Percentiles rank a stretch among this genome's conserved stretches.
These are phyloP conservation scores for Arizona elegans DNA, from an alignment of 2,113 vertebrate genomes.

Conservation along the genomic window DNA sequence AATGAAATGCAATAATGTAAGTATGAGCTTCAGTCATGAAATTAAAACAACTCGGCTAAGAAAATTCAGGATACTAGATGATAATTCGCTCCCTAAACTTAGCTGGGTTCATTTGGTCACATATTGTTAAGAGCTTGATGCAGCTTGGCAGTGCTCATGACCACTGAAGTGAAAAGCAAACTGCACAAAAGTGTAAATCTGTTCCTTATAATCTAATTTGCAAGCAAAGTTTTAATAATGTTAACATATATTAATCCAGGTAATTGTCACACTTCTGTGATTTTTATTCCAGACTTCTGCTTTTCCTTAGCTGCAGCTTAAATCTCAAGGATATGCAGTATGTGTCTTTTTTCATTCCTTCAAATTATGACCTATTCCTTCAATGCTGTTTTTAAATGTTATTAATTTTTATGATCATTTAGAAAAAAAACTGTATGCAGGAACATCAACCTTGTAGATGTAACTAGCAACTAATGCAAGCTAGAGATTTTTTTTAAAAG, in stretches of 20 bases:
- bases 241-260: neutral
- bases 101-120: neutral
- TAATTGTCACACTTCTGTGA: neutral
- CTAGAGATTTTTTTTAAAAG: neutral
- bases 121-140: neutral
- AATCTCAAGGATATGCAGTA: neutral
- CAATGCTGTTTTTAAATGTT: neutral
- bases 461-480: neutral
- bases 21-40: neutral
- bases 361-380: slow-evolving; percentile 10
- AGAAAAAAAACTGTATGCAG: neutral
- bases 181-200: slow-evolving; percentile 17
- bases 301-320: neutral
- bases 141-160: neutral
- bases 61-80: neutral
- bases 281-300: neutral
- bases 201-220: slow-evolving; percentile 32
- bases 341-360: neutral
- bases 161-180: slow-evolving; percentile 33
- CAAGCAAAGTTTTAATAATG: slow-evolving; percentile 1
- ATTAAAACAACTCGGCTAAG: slow-evolving; percentile 14
- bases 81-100: slow-evolving; percentile 22
- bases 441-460: neutral
- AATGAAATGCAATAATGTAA: neutral
- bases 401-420: neutral